A percentile compares a stretch with the other conserved stretches of the same genome.
Evolutionary conservation across 2,888 invertebrate species (phyloP).

Genomic region (Elegia similella): DNA sequence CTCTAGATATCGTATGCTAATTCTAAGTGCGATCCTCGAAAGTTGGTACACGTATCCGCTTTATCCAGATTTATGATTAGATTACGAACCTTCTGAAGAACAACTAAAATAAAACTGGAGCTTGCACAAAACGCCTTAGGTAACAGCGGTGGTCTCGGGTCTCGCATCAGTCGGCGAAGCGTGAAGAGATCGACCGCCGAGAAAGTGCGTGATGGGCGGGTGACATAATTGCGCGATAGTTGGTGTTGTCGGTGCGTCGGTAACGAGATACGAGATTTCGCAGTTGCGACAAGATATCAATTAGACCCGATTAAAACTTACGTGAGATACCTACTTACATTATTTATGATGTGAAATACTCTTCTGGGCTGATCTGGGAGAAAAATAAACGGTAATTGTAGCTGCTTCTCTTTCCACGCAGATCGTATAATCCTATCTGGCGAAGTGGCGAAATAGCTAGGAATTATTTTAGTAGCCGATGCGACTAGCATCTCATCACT

Average conservation of each 20-base stretch:
- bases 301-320: too few relatives aligned
- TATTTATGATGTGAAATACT: too few relatives aligned
- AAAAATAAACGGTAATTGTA: too few relatives aligned
- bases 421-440: too few relatives aligned
- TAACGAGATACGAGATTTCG: slow-evolving; percentile 32
- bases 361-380: too few relatives aligned
- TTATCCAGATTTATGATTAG: not conserved
- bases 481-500: too few relatives aligned
- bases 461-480: too few relatives aligned
- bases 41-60: not conserved
- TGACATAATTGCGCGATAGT: slow-evolving; percentile 65
- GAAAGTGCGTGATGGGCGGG: slow-evolving; percentile 70
- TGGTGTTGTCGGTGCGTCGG: slow-evolving; percentile 27
- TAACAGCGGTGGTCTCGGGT: slow-evolving; percentile 10
- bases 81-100: not conserved
- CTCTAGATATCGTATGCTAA: too few relatives aligned
- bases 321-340: too few relatives aligned
- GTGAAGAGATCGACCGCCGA: slow-evolving; percentile 48
- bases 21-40: not conserved
- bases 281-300: not conserved
- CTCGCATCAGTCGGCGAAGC: slow-evolving; percentile 35
- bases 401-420: too few relatives aligned
- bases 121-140: slow-evolving; percentile 6
- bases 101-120: not conserved
- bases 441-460: too few relatives aligned